Evolutionary conservation across 2,113 vertebrate species (phyloP), one percentile per base, ranked within the genome.

Genomic region (Pelecanoides urinatrix): DNA sequence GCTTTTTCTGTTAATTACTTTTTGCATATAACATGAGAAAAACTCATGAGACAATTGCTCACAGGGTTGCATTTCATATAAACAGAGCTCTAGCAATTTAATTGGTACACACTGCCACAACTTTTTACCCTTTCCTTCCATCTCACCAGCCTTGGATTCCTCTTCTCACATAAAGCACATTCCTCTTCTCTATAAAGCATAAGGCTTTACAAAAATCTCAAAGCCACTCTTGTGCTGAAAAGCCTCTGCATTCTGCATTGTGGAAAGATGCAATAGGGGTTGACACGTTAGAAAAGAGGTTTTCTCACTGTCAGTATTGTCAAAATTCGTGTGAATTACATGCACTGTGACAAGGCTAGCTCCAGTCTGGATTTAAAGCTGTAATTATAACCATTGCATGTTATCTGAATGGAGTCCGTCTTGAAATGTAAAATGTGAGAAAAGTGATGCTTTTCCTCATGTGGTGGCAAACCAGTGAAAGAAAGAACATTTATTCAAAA

Each of bases 1-100:
- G 84, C 50, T 94, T 90, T 91, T 79, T 44, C 94, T 95, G 45
- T 93, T 95, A 86, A 97, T 97, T 97, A 82, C 76, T 95, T 96
- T 89, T 86, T 93, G 94, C 85, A 78, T 96, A 56, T 91, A 91
- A 91, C 86, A 88, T 89, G 70, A 95, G 92, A 94, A 44, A 19
- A 72, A 50, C 67, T 95, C 61, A 30, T 76, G 89, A 95, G 58
- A 75, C 70, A 70, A 21, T 95, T 75, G 79, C 79, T 97, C 0
- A 0, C 47, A 52, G 85, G 92, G 55, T 40, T 97, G 55, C 34
- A n/a, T 83, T 91, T 70, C 72, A 81, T 34, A 70, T n/a, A 95
- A 96, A 93, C 49, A 95, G 45, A 97, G 73, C 32, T 87, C 61
- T 63, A 70, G 85, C 14, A 40, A 38, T 52, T 84, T 79, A 80